Conservation (phyloP, 1,140 invertebrate genomes). For the Pseudomyrmex pallidus region DNA sequence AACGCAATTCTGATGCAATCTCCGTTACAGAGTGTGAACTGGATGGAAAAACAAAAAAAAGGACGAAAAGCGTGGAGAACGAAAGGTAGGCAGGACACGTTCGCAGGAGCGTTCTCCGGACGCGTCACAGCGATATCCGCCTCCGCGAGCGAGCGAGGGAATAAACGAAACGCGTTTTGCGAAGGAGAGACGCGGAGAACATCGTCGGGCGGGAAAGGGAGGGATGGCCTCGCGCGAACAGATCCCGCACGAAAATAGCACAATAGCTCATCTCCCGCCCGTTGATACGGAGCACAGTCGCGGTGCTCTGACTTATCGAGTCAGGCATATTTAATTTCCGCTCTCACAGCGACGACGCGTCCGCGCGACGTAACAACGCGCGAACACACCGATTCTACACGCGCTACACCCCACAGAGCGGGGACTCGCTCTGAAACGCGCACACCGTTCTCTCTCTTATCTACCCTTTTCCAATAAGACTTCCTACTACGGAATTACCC, state of each 20-base stretch:
- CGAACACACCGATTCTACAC: constrained; percentile 47
- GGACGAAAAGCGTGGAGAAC: neutral
- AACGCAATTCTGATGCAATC: constrained; percentile 55
- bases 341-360: constrained; percentile 75
- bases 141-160: constrained; percentile 44
- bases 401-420: neutral
- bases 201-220: constrained; percentile 50
- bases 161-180: constrained; percentile 71
- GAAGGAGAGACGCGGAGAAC: constrained; percentile 67
- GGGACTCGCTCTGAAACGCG: too few species aligned
- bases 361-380: constrained; percentile 29
- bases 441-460: constrained; percentile 79
- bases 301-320: constrained; percentile 84
- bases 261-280: constrained; percentile 85
- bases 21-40: constrained; percentile 27
- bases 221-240: constrained; percentile 73
- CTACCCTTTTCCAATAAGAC: constrained; percentile 85
- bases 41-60: neutral
- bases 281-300: constrained; percentile 80
- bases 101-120: constrained; percentile 44
- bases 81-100: constrained; percentile 20
- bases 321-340: constrained; percentile 86
- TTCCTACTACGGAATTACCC: constrained; percentile 83
- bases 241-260: constrained; percentile 84
- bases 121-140: constrained; percentile 59